A percentile compares a stretch with the other conserved stretches of the same genome.
These are phyloP conservation scores for Lepus oiostolus DNA, from an alignment of 2,797 vertebrate species.

Conservation along the genomic window DNA sequence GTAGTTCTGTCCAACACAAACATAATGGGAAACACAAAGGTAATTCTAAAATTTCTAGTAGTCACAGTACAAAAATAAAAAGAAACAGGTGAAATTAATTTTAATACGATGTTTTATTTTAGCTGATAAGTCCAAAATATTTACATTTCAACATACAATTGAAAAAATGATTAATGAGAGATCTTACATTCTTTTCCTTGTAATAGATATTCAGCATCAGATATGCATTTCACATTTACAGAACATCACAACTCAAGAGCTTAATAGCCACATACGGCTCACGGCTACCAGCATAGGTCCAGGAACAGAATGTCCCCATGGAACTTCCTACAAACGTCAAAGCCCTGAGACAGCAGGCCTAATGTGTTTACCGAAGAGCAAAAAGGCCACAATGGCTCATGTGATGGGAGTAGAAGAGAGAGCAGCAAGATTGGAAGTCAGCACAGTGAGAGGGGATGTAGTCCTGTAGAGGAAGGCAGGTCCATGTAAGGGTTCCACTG, in stretches of 20 bases:
- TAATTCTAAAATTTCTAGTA: neutral
- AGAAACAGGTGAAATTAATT: neutral
- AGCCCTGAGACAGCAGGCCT: neutral
- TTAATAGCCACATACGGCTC: neutral
- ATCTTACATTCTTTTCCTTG: neutral
- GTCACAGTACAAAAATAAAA: neutral
- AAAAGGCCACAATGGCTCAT: neutral
- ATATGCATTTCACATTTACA: neutral
- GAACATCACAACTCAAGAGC: neutral
- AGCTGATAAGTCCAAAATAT: neutral
- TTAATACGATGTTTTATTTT: neutral
- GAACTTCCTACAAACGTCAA: neutral
- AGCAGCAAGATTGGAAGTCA: neutral
- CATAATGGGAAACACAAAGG: neutral
- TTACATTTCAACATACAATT: neutral
- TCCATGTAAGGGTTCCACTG: neutral
- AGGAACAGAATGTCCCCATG: neutral
- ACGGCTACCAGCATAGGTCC: neutral
- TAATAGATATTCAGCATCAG: neutral
- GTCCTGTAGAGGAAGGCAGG: neutral
- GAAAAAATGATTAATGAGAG: neutral
- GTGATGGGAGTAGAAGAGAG: neutral
- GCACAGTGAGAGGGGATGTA: neutral
- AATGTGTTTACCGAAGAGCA: neutral
- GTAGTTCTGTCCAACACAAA: neutral